A percentile compares a stretch with the other conserved stretches of the same genome.
These are phyloP conservation scores for Hozukius guyotensis DNA, from an alignment of 2,797 vertebrate genomes.

Conservation along the genomic window DNA sequence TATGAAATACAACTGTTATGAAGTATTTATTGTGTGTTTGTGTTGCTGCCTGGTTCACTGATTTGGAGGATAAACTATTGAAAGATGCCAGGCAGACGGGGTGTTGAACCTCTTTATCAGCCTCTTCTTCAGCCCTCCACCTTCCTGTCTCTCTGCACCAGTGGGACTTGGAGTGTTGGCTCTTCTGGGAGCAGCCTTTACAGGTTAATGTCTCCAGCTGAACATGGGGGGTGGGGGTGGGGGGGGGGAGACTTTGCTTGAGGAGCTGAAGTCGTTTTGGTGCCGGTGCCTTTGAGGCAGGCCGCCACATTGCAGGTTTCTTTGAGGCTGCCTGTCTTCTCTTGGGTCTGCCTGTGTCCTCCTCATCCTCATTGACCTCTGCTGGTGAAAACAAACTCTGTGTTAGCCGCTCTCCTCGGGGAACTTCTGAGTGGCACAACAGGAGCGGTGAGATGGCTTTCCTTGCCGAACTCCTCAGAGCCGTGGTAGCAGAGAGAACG, in stretches of 20 bases:
- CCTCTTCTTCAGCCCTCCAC: too few relatives aligned
- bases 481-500: background rate
- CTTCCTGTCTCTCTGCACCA: background rate
- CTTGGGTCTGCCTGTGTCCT: background rate
- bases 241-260: background rate
- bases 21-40: background rate
- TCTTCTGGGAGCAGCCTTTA: conserved; percentile 4
- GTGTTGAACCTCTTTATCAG: too few relatives aligned
- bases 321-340: background rate
- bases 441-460: background rate
- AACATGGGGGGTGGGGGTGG: background rate
- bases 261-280: background rate
- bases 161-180: background rate
- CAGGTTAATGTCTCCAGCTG: conserved; percentile 6
- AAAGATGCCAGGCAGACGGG: too few relatives aligned
- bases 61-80: too few relatives aligned
- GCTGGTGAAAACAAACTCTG: background rate
- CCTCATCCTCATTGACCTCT: background rate
- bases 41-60: background rate
- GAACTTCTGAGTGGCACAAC: background rate
- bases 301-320: background rate
- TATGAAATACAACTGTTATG: background rate
- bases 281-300: background rate
- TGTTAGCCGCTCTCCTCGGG: background rate
- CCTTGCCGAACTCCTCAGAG: background rate